Conservation (phyloP, 2,888 invertebrate species). For the Tolmerus cingulatus region DNA sequence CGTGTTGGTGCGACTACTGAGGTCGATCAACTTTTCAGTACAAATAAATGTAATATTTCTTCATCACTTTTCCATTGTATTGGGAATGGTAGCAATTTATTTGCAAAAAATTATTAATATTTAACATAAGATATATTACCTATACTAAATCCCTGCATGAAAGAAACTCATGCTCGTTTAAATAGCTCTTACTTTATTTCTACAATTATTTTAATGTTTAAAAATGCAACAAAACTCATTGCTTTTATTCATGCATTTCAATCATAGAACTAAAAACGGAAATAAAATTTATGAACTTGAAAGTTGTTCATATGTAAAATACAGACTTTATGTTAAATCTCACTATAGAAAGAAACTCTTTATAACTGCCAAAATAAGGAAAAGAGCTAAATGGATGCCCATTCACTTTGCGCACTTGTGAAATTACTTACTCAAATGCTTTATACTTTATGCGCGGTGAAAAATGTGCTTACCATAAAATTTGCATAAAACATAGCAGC, state of each 20-base stretch:
- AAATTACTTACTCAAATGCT: background rate
- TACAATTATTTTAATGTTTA: background rate
- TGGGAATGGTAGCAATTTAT: too few relatives aligned
- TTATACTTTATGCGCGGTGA: background rate
- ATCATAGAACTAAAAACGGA: background rate
- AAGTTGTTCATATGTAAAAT: background rate
- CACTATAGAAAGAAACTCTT: background rate
- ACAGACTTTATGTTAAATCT: background rate
- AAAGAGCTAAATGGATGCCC: background rate
- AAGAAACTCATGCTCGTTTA: too few relatives aligned
- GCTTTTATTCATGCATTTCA: background rate
- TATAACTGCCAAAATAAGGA: background rate
- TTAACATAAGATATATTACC: too few relatives aligned
- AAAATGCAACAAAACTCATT: too few relatives aligned
- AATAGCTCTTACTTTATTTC: too few relatives aligned
- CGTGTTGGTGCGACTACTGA: too few relatives aligned
- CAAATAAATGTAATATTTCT: too few relatives aligned
- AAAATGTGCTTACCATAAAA: background rate
- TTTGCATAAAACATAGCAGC: background rate
- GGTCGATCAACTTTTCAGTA: too few relatives aligned
- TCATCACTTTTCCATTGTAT: too few relatives aligned
- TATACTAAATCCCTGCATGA: too few relatives aligned
- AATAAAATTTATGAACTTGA: background rate
- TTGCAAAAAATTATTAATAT: too few relatives aligned
- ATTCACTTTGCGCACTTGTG: background rate